Conservation (phyloP, 2,888 invertebrate genomes). For the Stegophylla sp. region DNA sequence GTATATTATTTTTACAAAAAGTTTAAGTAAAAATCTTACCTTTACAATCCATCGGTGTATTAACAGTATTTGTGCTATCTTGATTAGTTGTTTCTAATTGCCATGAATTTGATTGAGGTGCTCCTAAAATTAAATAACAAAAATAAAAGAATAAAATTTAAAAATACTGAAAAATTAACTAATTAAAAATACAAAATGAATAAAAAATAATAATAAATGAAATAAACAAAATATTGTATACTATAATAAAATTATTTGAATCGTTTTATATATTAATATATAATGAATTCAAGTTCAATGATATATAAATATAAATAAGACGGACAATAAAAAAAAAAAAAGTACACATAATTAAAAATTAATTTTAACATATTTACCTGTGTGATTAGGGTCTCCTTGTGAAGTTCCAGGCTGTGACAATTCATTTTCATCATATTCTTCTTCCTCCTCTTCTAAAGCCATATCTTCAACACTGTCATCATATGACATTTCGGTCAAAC, state of each 20-base stretch:
- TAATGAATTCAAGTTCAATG: no score
- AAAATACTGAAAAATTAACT: no score
- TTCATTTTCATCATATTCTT: conserved; percentile 74
- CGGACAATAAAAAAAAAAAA: no score
- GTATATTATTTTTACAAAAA: conserved; percentile 23
- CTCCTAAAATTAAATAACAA: conserved; percentile 21
- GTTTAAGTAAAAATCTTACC: conserved; percentile 46
- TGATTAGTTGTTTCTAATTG: conserved; percentile 55
- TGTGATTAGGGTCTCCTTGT: conserved; percentile 60
- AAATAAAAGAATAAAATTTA: no score
- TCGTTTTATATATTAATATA: no score
- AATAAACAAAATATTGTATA: no score
- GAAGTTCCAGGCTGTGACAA: conserved; percentile 62
- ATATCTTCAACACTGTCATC: conserved; percentile 83
- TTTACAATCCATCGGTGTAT: conserved; percentile 56
- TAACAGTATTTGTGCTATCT: conserved; percentile 52
- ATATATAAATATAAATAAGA: no score
- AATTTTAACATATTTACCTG: conserved; percentile 53
- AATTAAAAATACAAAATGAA: no score
- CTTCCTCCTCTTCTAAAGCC: conserved; percentile 78
- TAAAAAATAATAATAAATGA: no score
- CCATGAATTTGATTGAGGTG: conserved; percentile 46
- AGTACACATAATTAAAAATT: no score
- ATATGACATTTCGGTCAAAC: conserved; percentile 65
- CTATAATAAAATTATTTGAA: no score